A percentile compares a stretch with the other conserved stretches of the same genome.
Conservation (phyloP, 2,113 vertebrate species). For the Rhadina sibilatrix region DNA sequence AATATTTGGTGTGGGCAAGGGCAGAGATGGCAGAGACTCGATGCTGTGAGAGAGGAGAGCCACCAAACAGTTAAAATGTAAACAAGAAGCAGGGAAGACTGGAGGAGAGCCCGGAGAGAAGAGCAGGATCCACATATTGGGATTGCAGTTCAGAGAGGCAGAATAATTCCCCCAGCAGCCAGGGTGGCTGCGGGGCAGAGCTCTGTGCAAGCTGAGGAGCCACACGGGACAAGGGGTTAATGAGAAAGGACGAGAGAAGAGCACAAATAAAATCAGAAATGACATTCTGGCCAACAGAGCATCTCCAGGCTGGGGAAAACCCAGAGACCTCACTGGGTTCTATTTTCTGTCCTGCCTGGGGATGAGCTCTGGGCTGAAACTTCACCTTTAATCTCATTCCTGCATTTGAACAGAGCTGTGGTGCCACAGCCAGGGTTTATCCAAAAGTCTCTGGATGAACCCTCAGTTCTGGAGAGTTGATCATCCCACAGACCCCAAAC, state of each 20-base stretch:
- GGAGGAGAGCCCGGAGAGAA: not conserved
- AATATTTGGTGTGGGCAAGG: not conserved
- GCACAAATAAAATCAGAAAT: slow-evolving; percentile 34
- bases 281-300: slow-evolving; percentile 33
- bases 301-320: slow-evolving; percentile 50
- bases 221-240: slow-evolving; percentile 39
- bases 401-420: not conserved
- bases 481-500: not conserved
- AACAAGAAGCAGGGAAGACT: not conserved
- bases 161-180: slow-evolving; percentile 18
- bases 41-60: not conserved
- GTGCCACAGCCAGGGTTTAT: not conserved
- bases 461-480: not conserved
- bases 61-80: not conserved
- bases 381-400: slow-evolving; percentile 45
- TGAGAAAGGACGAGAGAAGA: slow-evolving; percentile 10
- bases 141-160: slow-evolving; percentile 26
- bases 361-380: slow-evolving; percentile 38
- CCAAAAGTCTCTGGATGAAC: not conserved
- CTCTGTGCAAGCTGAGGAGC: not conserved
- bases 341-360: slow-evolving; percentile 63
- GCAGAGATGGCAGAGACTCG: not conserved
- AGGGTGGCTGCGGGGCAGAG: not conserved
- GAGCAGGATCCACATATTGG: not conserved
- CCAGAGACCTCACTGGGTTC: slow-evolving; percentile 38